Evolutionary conservation across 2,888 invertebrate genomes (phyloP).

Genomic region (Aporophyla lueneburgensis): DNA sequence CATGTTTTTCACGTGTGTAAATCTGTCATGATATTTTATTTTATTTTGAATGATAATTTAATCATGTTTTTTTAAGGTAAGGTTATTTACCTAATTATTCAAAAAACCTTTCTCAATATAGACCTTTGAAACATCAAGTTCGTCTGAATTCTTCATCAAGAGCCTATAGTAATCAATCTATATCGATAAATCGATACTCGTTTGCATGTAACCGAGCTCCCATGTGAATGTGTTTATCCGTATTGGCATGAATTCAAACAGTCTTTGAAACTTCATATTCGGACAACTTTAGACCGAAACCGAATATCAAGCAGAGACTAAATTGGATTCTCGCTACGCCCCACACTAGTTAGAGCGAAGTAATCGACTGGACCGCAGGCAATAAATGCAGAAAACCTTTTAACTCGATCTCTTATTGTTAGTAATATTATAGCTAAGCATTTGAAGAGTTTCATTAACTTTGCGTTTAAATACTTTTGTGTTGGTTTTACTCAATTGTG

Average conservation of each 20-base stretch:
- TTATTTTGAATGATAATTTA: too few species aligned
- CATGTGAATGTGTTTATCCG: neutral
- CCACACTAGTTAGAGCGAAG: constrained; percentile 25
- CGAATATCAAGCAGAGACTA: constrained; percentile 6
- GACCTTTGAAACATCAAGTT: neutral
- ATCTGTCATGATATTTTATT: too few species aligned
- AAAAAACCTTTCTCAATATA: neutral
- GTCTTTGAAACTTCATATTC: constrained; percentile 22
- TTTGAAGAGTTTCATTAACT: constrained; percentile 43
- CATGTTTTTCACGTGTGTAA: too few species aligned
- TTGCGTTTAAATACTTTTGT: constrained; percentile 12
- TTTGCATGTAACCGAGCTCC: constrained; percentile 4
- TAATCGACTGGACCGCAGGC: constrained; percentile 33
- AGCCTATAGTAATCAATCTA: neutral
- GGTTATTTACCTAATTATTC: too few species aligned
- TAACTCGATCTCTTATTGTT: constrained; percentile 54
- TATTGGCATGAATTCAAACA: constrained; percentile 5
- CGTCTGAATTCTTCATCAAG: neutral
- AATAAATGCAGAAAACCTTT: constrained; percentile 67
- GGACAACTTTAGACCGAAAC: constrained; percentile 18
- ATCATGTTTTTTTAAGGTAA: too few species aligned
- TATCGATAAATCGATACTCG: constrained; percentile 26
- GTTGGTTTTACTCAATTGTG: neutral
- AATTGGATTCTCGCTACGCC: constrained; percentile 11
- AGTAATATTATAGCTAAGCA: constrained; percentile 15